Percentiles rank a stretch among this genome's conserved stretches.
Evolutionary conservation across 53 echinoderm and acorn worm species (phyloP).

Genomic region (Temnopleurus reevesii): DNA sequence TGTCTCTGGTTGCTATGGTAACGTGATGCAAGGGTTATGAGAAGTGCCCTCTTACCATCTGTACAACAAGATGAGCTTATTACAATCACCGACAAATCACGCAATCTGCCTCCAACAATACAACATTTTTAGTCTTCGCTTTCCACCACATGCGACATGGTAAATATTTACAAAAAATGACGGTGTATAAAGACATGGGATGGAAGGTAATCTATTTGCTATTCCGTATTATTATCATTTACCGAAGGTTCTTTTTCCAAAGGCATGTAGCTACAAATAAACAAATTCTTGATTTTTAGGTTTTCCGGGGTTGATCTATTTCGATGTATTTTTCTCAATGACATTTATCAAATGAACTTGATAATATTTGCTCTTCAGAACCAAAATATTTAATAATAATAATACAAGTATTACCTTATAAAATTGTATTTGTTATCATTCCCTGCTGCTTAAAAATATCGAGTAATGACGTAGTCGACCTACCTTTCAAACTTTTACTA

Average conservation of each 20-base stretch:
- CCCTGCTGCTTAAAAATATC: neutral
- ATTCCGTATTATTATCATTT: neutral
- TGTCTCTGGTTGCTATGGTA: neutral
- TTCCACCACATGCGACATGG: neutral
- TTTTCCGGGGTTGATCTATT: too few species aligned
- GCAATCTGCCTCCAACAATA: neutral
- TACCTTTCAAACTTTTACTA: too few species aligned
- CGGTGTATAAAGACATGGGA: neutral
- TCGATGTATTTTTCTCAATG: too few species aligned
- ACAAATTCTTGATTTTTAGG: too few species aligned
- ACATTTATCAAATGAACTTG: too few species aligned
- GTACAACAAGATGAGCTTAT: neutral
- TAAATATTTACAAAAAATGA: neutral
- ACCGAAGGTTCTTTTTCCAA: neutral
- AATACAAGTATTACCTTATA: neutral
- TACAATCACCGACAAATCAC: neutral
- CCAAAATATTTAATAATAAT: too few species aligned
- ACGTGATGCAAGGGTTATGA: neutral
- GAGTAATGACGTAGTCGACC: too few species aligned
- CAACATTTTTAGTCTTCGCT: neutral
- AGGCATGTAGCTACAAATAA: neutral
- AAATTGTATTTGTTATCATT: neutral
- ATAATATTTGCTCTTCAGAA: too few species aligned
- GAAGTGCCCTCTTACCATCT: neutral
- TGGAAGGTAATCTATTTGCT: neutral